Conservation (phyloP, 2,888 invertebrate genomes). For the Eupithecia abbreviata region DNA sequence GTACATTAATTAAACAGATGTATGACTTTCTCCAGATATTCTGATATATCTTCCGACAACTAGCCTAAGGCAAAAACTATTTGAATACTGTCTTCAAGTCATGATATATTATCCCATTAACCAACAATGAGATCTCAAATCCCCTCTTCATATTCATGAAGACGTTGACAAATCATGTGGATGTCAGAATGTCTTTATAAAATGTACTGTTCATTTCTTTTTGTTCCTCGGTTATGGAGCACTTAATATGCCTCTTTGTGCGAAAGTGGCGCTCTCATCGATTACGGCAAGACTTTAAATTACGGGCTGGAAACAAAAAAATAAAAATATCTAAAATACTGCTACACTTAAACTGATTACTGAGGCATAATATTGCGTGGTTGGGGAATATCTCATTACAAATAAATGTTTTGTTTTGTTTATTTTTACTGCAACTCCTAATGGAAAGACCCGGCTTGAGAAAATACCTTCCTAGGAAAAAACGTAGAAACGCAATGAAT, state of each 20-base stretch:
- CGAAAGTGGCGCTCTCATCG: not conserved
- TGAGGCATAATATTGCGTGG: not conserved
- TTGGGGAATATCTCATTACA: not conserved
- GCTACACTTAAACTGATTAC: not conserved
- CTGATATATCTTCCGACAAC: slow-evolving; percentile 6
- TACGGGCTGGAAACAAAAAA: not conserved
- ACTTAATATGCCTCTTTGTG: slow-evolving; percentile 29
- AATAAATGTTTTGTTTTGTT: slow-evolving; percentile 38
- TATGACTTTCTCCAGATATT: not conserved
- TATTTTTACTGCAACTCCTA: slow-evolving; percentile 34
- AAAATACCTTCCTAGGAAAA: slow-evolving; percentile 19
- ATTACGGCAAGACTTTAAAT: not conserved
- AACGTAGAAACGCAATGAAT: slow-evolving; percentile 39
- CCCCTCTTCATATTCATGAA: slow-evolving; percentile 35
- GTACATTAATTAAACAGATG: slow-evolving; percentile 4
- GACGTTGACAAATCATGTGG: slow-evolving; percentile 43
- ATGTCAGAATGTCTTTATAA: slow-evolving; percentile 42
- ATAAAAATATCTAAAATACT: not conserved
- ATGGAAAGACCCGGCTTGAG: slow-evolving; percentile 40
- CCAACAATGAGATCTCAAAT: slow-evolving; percentile 28
- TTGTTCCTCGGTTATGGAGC: slow-evolving; percentile 40
- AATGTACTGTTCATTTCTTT: slow-evolving; percentile 43
- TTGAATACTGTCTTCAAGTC: slow-evolving; percentile 17
- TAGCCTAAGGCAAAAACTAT: slow-evolving; percentile 21
- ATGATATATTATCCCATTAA: slow-evolving; percentile 20